phyloP scores from a whole-genome alignment of 2,797 vertebrate species.

The Novumbra hubbsi region DNA sequence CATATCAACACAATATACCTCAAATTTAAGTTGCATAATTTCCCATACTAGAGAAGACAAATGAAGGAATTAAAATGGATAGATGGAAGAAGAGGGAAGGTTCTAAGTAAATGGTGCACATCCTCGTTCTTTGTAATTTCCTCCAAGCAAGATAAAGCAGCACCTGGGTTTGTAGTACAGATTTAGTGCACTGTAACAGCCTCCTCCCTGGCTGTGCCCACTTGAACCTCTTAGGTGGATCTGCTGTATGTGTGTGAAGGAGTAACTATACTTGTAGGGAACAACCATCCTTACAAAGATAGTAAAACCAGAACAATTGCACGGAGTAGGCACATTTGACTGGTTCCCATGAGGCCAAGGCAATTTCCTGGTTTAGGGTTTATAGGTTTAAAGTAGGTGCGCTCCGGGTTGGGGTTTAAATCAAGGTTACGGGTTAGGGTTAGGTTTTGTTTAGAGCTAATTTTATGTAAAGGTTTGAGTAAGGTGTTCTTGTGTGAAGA shows the following conservation, averaged over 20 bases:
- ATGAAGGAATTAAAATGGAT: not conserved
- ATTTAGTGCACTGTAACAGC: not conserved
- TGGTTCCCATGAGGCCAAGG: too few species aligned
- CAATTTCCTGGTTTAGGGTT: too few species aligned
- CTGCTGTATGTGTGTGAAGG: too few species aligned
- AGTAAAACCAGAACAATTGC: too few species aligned
- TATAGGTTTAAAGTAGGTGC: too few species aligned
- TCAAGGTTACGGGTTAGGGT: too few species aligned
- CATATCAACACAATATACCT: not conserved
- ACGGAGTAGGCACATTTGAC: not conserved
- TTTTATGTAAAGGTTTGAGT: too few species aligned
- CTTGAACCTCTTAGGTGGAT: conserved; percentile 26
- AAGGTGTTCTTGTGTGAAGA: not conserved
- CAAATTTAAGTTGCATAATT: not conserved
- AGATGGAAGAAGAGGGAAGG: not conserved
- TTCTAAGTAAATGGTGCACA: not conserved
- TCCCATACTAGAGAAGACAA: not conserved
- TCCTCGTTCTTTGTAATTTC: not conserved
- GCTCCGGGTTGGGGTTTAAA: too few species aligned
- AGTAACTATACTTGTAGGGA: too few species aligned
- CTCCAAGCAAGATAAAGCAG: not conserved
- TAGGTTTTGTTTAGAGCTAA: too few species aligned
- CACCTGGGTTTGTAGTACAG: not conserved
- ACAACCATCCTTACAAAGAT: conserved; percentile 10
- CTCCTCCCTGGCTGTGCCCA: conserved; percentile 2